A percentile compares a stretch with the other conserved stretches of the same genome.
Conservation (phyloP, 2,888 invertebrate species). For the Pteria penguin region DNA sequence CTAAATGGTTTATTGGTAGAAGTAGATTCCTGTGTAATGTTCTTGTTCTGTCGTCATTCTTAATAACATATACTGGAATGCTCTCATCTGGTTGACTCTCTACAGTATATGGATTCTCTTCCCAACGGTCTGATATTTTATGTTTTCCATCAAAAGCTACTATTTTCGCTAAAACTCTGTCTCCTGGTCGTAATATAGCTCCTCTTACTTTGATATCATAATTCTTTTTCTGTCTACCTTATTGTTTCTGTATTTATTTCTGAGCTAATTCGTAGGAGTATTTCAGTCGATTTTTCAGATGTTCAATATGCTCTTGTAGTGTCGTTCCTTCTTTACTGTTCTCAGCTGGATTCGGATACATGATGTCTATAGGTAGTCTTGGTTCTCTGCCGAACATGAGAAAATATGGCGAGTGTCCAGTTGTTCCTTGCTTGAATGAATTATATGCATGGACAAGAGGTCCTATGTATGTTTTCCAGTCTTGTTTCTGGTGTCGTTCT, state of each 20-base stretch:
- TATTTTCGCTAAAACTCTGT: slow-evolving; percentile 34
- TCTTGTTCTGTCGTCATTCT: slow-evolving; percentile 39
- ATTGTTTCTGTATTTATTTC: slow-evolving; percentile 10
- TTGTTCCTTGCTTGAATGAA: slow-evolving; percentile 10
- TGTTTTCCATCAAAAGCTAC: slow-evolving; percentile 33
- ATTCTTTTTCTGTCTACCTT: slow-evolving; percentile 30
- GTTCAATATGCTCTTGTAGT: background rate
- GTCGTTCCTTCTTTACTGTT: background rate
- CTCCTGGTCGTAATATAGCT: slow-evolving; percentile 19
- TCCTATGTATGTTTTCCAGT: slow-evolving; percentile 8
- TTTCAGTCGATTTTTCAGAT: background rate
- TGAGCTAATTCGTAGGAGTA: background rate
- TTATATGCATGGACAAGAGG: slow-evolving; percentile 9
- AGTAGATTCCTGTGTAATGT: too few species aligned
- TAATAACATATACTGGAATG: too few species aligned
- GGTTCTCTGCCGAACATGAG: slow-evolving; percentile 22
- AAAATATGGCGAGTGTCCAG: background rate
- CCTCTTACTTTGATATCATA: slow-evolving; percentile 25
- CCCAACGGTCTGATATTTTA: too few species aligned
- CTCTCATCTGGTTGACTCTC: too few species aligned
- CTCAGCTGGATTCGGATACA: slow-evolving; percentile 1
- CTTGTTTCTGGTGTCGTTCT: background rate
- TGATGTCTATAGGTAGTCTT: background rate
- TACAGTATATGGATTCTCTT: too few species aligned
- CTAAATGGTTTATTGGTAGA: too few species aligned